These are phyloP conservation scores for Syngnathus scovelli DNA, from an alignment of 2,113 vertebrate species.

Conservation along the genomic window DNA sequence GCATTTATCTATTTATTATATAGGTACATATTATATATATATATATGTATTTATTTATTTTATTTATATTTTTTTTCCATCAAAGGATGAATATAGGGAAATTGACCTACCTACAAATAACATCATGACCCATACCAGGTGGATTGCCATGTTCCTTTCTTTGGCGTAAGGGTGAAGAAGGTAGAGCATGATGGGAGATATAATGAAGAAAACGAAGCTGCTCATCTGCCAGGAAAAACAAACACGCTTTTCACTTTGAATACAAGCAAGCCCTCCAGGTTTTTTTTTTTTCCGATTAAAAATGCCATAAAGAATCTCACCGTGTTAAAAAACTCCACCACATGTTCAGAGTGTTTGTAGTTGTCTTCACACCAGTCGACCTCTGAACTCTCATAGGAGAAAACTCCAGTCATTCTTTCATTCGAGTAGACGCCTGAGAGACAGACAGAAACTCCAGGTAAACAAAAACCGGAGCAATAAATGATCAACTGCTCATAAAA, in stretches of 20 bases:
- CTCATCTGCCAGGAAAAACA: constrained; percentile 74
- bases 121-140: constrained; percentile 74
- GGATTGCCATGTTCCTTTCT: constrained; percentile 70
- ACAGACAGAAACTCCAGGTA: constrained; percentile 13
- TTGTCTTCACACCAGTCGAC: constrained; percentile 97
- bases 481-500: background rate
- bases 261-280: background rate
- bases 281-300: background rate
- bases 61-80: background rate
- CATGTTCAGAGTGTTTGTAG: constrained; percentile 77
- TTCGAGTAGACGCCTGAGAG: constrained; percentile 49
- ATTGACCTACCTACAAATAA: constrained; percentile 75
- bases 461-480: background rate
- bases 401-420: constrained; percentile 74
- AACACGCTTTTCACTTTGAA: background rate
- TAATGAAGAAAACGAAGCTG: constrained; percentile 84
- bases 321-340: constrained; percentile 95
- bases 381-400: constrained; percentile 87
- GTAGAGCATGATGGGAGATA: constrained; percentile 82
- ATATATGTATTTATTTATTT: too few species aligned
- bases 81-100: background rate
- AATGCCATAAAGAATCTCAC: constrained; percentile 57
- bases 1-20: too few species aligned
- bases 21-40: too few species aligned
- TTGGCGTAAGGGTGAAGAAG: constrained; percentile 80